Evolutionary conservation across 2,797 vertebrate genomes (phyloP), one percentile per base, ranked within the genome.

Genomic region (Gorsachius magnificus): DNA sequence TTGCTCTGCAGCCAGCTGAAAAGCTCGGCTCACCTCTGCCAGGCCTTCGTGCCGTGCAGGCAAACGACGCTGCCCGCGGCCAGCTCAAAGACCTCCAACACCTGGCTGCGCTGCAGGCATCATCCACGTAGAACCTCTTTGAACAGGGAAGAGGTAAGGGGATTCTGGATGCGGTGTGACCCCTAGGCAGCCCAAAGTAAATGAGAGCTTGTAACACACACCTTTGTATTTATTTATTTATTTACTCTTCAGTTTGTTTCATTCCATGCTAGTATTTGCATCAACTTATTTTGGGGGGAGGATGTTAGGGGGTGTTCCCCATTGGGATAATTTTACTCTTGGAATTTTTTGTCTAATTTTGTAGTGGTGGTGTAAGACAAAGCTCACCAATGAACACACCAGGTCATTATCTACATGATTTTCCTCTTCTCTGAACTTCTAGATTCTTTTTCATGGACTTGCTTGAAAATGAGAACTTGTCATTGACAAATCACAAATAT

Each of bases 31-130:
- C 17, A 2, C 54, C 61, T 31, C 65, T 45, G 74, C 46, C 83
- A 36, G 50, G 85, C 35, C 65, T 51, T n/a, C 3, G 2, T 63
- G 68, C 64, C 0, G 0, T 5, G 18, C 31, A 36, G 63, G 53
- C 54, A 51, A 28, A 24, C 3, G 4, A 4, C 9, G n/a, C 57
- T 90, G 83, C 63, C 69, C 0, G 0, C 3, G 4, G 43, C 21
- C 87, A 64, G 43, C 72, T 48, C 46, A 6, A 46, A 74, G 60
- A 36, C 28, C 63, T 60, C 89, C 17, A 50, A 45, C 43, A 11
- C 18, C 29, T 9, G 43, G 13, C 50, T 25, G 36, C n/a, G 4
- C 64, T 22, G 18, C 64, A 28, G 57, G 46, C 65, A 18, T 20
- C 36, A 16, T 20, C 56, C 5, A 1, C 25, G 33, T 68, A 54